Evolutionary conservation across 2,888 invertebrate species (phyloP), one percentile per base, ranked within the genome.

Genomic region (Cosmopolites sordidus): DNA sequence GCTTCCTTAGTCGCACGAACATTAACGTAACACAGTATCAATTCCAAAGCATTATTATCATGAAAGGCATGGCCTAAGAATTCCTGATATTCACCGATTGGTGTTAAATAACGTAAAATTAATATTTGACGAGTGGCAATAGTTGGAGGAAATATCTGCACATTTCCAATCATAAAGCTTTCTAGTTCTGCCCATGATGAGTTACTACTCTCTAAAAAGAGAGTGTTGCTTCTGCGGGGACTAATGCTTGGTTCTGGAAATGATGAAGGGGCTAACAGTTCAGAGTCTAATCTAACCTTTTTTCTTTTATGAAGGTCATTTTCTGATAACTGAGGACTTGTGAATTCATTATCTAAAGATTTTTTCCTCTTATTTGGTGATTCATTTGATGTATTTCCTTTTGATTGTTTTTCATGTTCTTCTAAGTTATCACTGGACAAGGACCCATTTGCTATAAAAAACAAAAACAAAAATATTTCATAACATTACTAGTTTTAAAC

Each of bases 11-110:
- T 90, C 71, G 91, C 88, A 2, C 88, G 80, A 39, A 95, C 84
- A 70, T 95, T 92, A 12, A 96, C 86, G 72, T 95, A 96, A 18
- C 87, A 87, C 44, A 96, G 80, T 62, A 99, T 92, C 16, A 98
- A 76, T 30, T 91, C 88, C 58, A 98, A 78, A 0, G 94, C 95
- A 72, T 89, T 89, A 68, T 93, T 87, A 68, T 96, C 97, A 11
- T 58, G 56, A 75, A 96, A 94, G 40, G 95, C 91, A 72, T 92
- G 89, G 44, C 89, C 87, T 16, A 99, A 79, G 71, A 96, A 90
- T 84, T 96, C 97, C 73, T 98, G 98, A 71, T 97, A 98, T 70
- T 97, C 98, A 11, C 96, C 98, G 83, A 97, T 89, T 0, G 97
- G 92, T 2, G 93, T 90, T n/a, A 99, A 79, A 71, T 96, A 99